Evolutionary conservation across 2,888 invertebrate species (phyloP).

Genomic region (Drosophila nr. fundita): DNA sequence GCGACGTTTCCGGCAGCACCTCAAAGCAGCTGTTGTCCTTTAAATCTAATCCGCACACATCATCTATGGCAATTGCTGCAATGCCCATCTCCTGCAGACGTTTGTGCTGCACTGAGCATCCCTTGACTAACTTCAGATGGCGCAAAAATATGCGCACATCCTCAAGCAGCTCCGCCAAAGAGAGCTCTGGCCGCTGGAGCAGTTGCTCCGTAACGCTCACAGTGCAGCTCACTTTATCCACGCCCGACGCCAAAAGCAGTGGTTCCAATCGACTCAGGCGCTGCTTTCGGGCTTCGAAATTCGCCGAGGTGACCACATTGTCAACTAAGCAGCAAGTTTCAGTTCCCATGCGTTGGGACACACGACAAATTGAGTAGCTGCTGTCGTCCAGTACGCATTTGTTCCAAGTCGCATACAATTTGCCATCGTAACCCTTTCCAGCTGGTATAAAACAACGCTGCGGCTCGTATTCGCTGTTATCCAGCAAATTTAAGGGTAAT

Average conservation of each 20-base stretch:
- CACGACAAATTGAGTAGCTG: constrained; percentile 61
- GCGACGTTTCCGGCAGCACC: constrained; percentile 47
- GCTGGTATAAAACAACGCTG: constrained; percentile 53
- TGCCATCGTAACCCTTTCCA: neutral
- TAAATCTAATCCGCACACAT: constrained; percentile 17
- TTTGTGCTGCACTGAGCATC: constrained; percentile 55
- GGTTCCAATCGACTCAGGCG: constrained; percentile 34
- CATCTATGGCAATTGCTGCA: constrained; percentile 55
- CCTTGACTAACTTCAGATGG: constrained; percentile 43
- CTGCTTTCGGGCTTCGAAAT: constrained; percentile 31
- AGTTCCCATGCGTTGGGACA: constrained; percentile 49
- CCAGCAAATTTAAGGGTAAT: constrained; percentile 60
- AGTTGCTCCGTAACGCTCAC: constrained; percentile 49
- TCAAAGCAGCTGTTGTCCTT: constrained; percentile 47
- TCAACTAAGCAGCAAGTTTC: constrained; percentile 75
- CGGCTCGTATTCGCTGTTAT: constrained; percentile 44
- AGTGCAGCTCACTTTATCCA: constrained; percentile 37
- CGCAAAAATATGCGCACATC: constrained; percentile 49
- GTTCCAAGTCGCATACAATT: constrained; percentile 50
- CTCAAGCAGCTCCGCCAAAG: constrained; percentile 33
- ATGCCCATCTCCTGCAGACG: constrained; percentile 63
- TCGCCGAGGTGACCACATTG: constrained; percentile 55
- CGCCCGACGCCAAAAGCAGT: neutral
- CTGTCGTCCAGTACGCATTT: constrained; percentile 61
- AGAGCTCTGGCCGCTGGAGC: constrained; percentile 26